Conservation (phyloP, 2,888 invertebrate species). For the Aspidapion aeneum region DNA sequence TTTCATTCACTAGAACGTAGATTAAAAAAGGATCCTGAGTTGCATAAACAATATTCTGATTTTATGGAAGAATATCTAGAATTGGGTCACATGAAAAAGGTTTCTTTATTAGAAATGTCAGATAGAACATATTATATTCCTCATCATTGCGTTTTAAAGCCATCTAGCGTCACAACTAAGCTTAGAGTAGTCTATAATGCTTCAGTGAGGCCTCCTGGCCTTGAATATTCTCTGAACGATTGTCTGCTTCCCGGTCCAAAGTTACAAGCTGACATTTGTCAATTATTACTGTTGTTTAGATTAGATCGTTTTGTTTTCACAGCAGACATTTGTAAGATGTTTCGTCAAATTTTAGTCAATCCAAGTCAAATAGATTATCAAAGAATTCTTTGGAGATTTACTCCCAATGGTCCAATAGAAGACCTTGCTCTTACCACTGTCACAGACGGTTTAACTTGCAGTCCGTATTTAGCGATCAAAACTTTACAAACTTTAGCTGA, state of each 20-base stretch:
- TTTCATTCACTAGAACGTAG: conserved; percentile 15
- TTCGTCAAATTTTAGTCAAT: conserved; percentile 6
- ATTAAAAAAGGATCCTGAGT: conserved; percentile 6
- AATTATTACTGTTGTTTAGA: conserved; percentile 5
- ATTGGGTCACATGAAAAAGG: conserved; percentile 11
- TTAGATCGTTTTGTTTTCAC: conserved; percentile 3
- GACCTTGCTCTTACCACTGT: conserved; percentile 2
- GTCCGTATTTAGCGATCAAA: conserved; percentile 5
- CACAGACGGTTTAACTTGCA: conserved; percentile 1
- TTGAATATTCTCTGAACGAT: conserved; percentile 5
- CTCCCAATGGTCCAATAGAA: neutral
- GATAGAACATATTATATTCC: conserved; percentile 2
- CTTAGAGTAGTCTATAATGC: conserved; percentile 4
- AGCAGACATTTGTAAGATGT: conserved; percentile 12
- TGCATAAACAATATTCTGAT: conserved; percentile 8
- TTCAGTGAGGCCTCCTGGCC: neutral
- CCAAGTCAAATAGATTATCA: conserved; percentile 2
- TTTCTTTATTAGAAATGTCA: neutral
- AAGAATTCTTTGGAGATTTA: conserved; percentile 8
- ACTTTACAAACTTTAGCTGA: conserved; percentile 2
- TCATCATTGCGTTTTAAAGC: conserved; percentile 7
- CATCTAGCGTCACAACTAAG: neutral
- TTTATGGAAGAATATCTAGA: conserved; percentile 12
- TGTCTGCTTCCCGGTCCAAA: conserved; percentile 3
- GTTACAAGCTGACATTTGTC: neutral